These are phyloP conservation scores for Pangasius sanitwongsei DNA, from an alignment of 2,797 vertebrate genomes.

Conservation along the genomic window DNA sequence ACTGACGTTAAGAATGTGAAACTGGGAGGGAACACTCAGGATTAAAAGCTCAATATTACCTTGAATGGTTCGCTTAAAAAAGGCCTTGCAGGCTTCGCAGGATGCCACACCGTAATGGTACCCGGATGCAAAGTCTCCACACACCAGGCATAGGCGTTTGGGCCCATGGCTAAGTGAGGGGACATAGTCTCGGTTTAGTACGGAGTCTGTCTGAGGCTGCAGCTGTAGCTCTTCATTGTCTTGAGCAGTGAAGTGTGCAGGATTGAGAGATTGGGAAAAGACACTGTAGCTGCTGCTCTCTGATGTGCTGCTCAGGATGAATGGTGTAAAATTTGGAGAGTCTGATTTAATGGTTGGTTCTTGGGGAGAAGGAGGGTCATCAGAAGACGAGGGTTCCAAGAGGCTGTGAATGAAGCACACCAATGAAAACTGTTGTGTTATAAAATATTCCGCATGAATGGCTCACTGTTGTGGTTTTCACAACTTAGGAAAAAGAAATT, in stretches of 20 bases:
- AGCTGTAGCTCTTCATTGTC: constrained; percentile 28
- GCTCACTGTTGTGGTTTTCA: background rate
- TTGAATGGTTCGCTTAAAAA: constrained; percentile 81
- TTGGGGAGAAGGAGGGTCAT: constrained; percentile 61
- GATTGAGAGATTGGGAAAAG: constrained; percentile 53
- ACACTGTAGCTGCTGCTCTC: constrained; percentile 69
- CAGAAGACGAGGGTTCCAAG: constrained; percentile 56
- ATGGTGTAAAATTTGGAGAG: constrained; percentile 61
- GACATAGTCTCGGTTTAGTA: constrained; percentile 64
- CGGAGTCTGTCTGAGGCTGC: constrained; percentile 59
- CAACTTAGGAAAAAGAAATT: background rate
- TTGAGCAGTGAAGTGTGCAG: constrained; percentile 51
- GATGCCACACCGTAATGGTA: constrained; percentile 77
- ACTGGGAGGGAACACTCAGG: background rate
- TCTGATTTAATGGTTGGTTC: constrained; percentile 63
- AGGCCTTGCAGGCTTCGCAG: constrained; percentile 80
- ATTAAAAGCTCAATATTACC: constrained; percentile 59
- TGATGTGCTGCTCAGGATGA: constrained; percentile 66
- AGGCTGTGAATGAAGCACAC: constrained; percentile 53
- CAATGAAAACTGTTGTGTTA: background rate
- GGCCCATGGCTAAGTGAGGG: constrained; percentile 53
- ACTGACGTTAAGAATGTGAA: background rate
- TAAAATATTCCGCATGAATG: background rate
- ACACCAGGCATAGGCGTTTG: constrained; percentile 76
- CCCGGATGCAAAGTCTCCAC: constrained; percentile 77